phyloP scores from a whole-genome alignment of 1,140 invertebrate genomes.

The Paralvinella palmiformis region DNA sequence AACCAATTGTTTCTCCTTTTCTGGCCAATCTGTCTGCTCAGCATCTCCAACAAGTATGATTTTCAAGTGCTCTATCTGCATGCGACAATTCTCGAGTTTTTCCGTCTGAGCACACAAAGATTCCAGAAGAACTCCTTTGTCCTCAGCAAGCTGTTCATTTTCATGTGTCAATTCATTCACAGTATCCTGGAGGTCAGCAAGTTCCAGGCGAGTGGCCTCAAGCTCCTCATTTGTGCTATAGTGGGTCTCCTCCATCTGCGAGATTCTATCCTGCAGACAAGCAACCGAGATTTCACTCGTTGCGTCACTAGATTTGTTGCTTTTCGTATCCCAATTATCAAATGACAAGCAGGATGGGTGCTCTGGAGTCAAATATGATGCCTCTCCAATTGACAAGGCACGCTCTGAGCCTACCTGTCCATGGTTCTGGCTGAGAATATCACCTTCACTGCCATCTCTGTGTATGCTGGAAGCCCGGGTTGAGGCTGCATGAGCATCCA shows the following conservation, averaged over 20 bases:
- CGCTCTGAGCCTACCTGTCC: not conserved
- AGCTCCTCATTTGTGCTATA: constrained; percentile 91
- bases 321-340: constrained; percentile 74
- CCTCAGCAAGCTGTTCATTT: constrained; percentile 77
- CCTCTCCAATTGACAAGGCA: not conserved
- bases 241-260: constrained; percentile 83
- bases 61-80: constrained; percentile 61
- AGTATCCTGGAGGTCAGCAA: constrained; percentile 79
- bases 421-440: not conserved
- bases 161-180: constrained; percentile 78
- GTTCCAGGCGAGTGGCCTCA: constrained; percentile 86
- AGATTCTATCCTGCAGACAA: constrained; percentile 83
- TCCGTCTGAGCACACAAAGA: constrained; percentile 87
- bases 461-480: not conserved
- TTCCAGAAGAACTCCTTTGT: constrained; percentile 81
- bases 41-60: constrained; percentile 41
- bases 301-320: constrained; percentile 58
- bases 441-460: not conserved
- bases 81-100: constrained; percentile 69
- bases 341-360: constrained; percentile 28
- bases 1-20: constrained; percentile 74
- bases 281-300: constrained; percentile 84
- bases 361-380: constrained; percentile 1
- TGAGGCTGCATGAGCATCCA: not conserved
- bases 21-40: constrained; percentile 56